phyloP scores from a whole-genome alignment of 2,113 vertebrate species.

The Brachypodius melanocephalos region DNA sequence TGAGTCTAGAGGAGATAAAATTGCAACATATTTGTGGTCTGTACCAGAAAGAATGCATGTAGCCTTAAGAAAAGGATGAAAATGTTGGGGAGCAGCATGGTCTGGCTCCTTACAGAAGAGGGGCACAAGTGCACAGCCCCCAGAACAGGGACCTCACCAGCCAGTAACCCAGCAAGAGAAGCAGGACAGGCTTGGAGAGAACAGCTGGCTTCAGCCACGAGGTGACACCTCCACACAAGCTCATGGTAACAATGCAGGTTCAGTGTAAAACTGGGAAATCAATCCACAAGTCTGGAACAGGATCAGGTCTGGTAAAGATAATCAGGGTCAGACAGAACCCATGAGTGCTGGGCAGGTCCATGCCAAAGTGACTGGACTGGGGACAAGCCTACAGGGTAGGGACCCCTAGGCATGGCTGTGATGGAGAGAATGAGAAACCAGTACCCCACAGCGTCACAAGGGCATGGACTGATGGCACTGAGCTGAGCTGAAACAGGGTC shows the following conservation, averaged over 20 bases:
- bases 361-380: background rate
- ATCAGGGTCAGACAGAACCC: background rate
- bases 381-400: background rate
- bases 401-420: background rate
- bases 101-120: background rate
- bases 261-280: background rate
- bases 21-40: background rate
- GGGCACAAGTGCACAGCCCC: fast-evolving
- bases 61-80: background rate
- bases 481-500: background rate
- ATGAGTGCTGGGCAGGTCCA: background rate
- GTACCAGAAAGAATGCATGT: background rate
- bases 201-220: background rate
- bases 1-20: background rate
- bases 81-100: background rate
- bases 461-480: fast-evolving
- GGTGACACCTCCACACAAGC: background rate
- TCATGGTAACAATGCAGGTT: background rate
- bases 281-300: background rate
- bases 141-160: background rate
- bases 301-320: background rate
- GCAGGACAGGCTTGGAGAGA: background rate
- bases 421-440: background rate
- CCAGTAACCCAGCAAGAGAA: background rate
- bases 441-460: background rate